phyloP scores from a whole-genome alignment of 2,888 invertebrate genomes.

The Bembecia ichneumoniformis region DNA sequence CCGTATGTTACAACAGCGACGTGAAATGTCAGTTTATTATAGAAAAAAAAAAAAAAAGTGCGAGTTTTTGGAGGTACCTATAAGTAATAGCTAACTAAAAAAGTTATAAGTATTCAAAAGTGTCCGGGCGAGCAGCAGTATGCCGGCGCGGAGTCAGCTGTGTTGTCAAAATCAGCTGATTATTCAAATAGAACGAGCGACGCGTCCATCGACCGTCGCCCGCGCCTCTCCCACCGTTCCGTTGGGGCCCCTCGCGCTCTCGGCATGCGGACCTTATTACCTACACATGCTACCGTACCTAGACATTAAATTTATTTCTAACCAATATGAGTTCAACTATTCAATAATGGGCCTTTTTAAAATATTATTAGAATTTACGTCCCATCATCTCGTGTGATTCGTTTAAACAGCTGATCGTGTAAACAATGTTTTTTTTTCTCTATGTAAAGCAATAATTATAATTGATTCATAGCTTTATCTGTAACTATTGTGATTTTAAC shows the following conservation, averaged over 20 bases:
- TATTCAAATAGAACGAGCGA: slow-evolving; percentile 68
- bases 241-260: slow-evolving; percentile 19
- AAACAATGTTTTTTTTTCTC: slow-evolving; percentile 39
- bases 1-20: too few relatives aligned
- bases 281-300: not conserved
- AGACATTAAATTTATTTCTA: not conserved
- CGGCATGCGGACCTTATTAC: slow-evolving; percentile 11
- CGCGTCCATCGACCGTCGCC: slow-evolving; percentile 48
- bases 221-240: slow-evolving; percentile 10
- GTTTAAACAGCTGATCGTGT: slow-evolving; percentile 64
- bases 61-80: slow-evolving; percentile 23
- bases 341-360: not conserved
- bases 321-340: not conserved
- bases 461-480: not conserved
- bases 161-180: slow-evolving; percentile 74
- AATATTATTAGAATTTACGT: not conserved
- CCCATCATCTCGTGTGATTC: not conserved
- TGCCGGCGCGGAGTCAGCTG: slow-evolving; percentile 62
- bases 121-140: slow-evolving; percentile 13
- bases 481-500: too few relatives aligned
- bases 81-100: slow-evolving; percentile 38
- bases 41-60: too few relatives aligned
- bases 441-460: not conserved
- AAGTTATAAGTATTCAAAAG: too few relatives aligned
- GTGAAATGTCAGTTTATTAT: too few relatives aligned